Evolutionary conservation across 2,113 vertebrate species (phyloP), one percentile per base, ranked within the genome.

Genomic region (Sorex fumeus): DNA sequence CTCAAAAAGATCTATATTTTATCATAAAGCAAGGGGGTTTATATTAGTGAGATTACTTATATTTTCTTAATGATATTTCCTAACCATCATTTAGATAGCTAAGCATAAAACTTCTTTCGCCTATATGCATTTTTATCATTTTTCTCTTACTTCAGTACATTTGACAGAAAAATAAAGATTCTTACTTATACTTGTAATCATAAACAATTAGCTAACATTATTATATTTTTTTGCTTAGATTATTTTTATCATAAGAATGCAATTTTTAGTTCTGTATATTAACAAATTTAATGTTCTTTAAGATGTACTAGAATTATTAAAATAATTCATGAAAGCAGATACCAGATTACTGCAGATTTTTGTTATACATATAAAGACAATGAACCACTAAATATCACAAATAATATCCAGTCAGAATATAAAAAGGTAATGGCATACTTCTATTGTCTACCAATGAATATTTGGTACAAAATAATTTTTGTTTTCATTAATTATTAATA

Each of bases 401-500:
- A 12, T 10, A 66, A 30, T 36, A 6, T 75, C 50, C 12, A 70
- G 13, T 71, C 11, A 76, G 5, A 1, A 43, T 50, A 62, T 43
- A 72, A 80, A 80, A 8, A 27, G 28, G 28, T 87, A 77, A 50
- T 50, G 34, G 8, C 11, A 90, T 71, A 72, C 87, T 72, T 15
- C n/a, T 8, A 11, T 15, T 86, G 4, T 0, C 3, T 77, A 84
- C 66, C 78, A 93, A 34, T 30, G 27, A 53, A 10, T 43, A 2
- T 53, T 47, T n/a, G 27, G 1, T 84, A 70, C 2, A 64, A 53
- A 15, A 40, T 81, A 2, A 77, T 80, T 71, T 69, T 87, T 75
- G 23, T 18, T 87, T 21, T 32, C 90, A 6, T n/a, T 87, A 70
- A 34, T 34, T 40, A 81, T 87, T 64, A 87, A n/a, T 15, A 78